A percentile compares a stretch with the other conserved stretches of the same genome.
phyloP scores from a whole-genome alignment of 2,113 vertebrate species.

The Eretmochelys imbricata region DNA sequence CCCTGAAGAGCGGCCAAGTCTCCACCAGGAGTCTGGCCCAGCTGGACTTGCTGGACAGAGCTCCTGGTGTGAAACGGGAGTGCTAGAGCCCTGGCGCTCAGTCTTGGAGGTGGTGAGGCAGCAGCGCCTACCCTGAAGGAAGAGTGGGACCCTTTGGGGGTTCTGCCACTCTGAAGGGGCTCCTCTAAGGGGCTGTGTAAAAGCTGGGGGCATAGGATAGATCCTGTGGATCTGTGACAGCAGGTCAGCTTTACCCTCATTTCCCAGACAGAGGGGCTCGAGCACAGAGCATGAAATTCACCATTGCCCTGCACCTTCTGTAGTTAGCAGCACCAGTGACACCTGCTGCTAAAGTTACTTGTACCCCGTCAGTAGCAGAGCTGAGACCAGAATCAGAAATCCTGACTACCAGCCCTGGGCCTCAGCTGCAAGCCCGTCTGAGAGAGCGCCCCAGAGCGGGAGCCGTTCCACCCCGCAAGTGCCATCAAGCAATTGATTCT shows the following conservation, averaged over 20 bases:
- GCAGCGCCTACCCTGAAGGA: background rate
- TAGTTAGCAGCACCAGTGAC: background rate
- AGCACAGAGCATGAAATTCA: background rate
- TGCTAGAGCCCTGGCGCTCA: background rate
- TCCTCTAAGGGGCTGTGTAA: background rate
- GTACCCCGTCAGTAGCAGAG: background rate
- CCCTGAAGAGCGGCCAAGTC: background rate
- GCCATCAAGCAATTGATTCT: background rate
- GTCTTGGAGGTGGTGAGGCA: background rate
- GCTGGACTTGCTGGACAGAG: background rate
- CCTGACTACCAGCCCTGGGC: no score
- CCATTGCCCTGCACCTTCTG: background rate
- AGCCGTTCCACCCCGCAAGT: background rate
- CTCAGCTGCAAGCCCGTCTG: background rate
- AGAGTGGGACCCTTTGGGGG: background rate
- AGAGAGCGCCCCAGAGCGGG: background rate
- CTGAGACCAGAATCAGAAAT: background rate
- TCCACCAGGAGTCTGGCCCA: no score
- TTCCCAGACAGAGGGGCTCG: background rate
- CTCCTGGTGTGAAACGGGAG: background rate
- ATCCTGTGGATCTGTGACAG: no score
- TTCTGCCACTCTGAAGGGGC: no score
- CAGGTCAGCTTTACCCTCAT: background rate
- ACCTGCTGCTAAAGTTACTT: background rate
- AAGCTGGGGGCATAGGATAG: no score